Percentiles rank a stretch among this genome's conserved stretches.
phyloP scores from a whole-genome alignment of 2,888 invertebrate genomes.

The Ypsolopha scabrella region DNA sequence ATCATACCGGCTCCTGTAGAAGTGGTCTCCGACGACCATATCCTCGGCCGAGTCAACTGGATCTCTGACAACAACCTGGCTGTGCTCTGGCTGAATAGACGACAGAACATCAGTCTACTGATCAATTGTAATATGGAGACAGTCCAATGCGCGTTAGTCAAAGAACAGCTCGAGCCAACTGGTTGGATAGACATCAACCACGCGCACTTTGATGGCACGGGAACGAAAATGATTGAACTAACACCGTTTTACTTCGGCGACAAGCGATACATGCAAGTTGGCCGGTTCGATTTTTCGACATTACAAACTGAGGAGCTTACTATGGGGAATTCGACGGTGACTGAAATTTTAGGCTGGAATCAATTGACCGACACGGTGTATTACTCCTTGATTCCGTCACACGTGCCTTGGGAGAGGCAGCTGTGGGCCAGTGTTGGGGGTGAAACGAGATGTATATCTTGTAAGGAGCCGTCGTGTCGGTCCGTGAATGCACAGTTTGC shows the following conservation, averaged over 20 bases:
- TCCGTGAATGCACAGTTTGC: constrained; percentile 72
- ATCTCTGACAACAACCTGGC: constrained; percentile 73
- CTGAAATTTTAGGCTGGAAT: constrained; percentile 73
- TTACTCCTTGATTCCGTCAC: constrained; percentile 75
- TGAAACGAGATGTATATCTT: constrained; percentile 72
- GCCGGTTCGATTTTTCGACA: constrained; percentile 36
- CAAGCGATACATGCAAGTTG: constrained; percentile 56
- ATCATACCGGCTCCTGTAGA: constrained; percentile 64
- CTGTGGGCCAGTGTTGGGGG: constrained; percentile 68
- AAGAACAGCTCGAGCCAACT: constrained; percentile 62
- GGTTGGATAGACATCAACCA: constrained; percentile 78
- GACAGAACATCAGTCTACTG: constrained; percentile 79
- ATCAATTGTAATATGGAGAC: constrained; percentile 66
- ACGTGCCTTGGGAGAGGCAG: constrained; percentile 78
- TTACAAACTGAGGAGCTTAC: constrained; percentile 54
- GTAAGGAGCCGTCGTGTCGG: constrained; percentile 76
- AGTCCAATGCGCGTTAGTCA: constrained; percentile 47
- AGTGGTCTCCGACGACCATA: constrained; percentile 71
- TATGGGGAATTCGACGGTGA: constrained; percentile 71
- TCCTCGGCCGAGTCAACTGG: constrained; percentile 82
- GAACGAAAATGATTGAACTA: constrained; percentile 53
- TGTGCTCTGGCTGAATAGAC: constrained; percentile 86
- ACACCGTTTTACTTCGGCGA: constrained; percentile 37
- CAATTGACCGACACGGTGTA: constrained; percentile 70
- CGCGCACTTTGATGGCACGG: constrained; percentile 63